Conservation (phyloP, 2,888 invertebrate species). For the Eupithecia inturbata region DNA sequence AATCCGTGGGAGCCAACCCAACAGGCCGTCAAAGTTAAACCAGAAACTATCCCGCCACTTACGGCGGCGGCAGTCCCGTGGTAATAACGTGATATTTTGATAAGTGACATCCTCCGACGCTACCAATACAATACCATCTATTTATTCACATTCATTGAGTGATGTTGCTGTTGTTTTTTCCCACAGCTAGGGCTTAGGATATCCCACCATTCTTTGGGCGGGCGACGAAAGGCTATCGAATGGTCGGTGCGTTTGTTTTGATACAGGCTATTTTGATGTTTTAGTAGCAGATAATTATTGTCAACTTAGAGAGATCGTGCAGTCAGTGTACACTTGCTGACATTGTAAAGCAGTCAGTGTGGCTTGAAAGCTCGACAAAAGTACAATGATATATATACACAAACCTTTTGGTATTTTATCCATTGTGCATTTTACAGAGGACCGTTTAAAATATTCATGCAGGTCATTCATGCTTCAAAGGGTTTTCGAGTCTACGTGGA, state of each 20-base stretch:
- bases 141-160: slow-evolving; percentile 11
- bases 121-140: slow-evolving; percentile 26
- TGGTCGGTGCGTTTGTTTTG: not conserved
- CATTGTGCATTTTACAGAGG: not conserved
- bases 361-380: not conserved
- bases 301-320: not conserved
- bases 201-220: not conserved
- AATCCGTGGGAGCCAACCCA: not conserved
- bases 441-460: not conserved
- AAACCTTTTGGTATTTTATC: not conserved
- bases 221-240: not conserved
- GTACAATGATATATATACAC: not conserved
- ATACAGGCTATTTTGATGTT: not conserved
- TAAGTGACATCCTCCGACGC: slow-evolving; percentile 27
- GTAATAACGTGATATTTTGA: slow-evolving; percentile 19
- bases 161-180: slow-evolving; percentile 12
- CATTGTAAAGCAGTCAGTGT: not conserved
- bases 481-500: not conserved
- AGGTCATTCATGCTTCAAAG: not conserved
- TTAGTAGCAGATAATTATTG: not conserved
- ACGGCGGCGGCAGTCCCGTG: not conserved
- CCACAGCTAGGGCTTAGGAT: slow-evolving; percentile 14
- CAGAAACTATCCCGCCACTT: not conserved
- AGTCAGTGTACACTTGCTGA: not conserved
- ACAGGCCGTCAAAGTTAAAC: not conserved